Conservation (phyloP, 2,113 vertebrate genomes). For the Sardina pilchardus region DNA sequence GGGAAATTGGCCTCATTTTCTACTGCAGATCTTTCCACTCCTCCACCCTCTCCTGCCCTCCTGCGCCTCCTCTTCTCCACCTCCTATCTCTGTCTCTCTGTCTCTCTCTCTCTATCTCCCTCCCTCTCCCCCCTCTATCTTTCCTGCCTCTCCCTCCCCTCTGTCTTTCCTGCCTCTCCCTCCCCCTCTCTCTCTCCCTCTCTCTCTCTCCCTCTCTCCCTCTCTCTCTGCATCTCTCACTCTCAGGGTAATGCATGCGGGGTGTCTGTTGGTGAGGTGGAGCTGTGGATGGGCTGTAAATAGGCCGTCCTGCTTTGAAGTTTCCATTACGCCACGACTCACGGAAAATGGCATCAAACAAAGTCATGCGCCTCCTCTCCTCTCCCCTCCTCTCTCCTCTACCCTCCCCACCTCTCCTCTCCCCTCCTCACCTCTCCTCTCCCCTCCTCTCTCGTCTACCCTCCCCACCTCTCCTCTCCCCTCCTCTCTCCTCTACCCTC, state of each 20-base stretch:
- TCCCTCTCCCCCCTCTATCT: neutral
- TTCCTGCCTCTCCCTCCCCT: neutral
- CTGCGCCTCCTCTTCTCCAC: neutral
- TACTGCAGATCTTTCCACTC: neutral
- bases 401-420: no score
- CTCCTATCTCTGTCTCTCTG: neutral
- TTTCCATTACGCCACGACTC: conserved; percentile 9
- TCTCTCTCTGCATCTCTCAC: neutral
- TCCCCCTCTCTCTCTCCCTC: neutral
- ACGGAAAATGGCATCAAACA: conserved; percentile 1
- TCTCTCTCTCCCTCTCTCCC: neutral
- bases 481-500: no score
- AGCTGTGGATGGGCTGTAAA: neutral
- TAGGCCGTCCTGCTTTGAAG: neutral
- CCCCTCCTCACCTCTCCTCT: neutral
- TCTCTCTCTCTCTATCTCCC: neutral
- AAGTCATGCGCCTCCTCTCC: neutral
- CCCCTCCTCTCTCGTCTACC: neutral
- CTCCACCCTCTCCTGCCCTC: neutral
- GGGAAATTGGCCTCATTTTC: neutral
- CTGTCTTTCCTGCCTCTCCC: neutral
- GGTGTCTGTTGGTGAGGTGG: neutral
- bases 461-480: no score
- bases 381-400: neutral
- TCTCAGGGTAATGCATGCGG: neutral